These are phyloP conservation scores for Leptinotarsa haldemani DNA, from an alignment of 2,888 invertebrate species.

Conservation along the genomic window DNA sequence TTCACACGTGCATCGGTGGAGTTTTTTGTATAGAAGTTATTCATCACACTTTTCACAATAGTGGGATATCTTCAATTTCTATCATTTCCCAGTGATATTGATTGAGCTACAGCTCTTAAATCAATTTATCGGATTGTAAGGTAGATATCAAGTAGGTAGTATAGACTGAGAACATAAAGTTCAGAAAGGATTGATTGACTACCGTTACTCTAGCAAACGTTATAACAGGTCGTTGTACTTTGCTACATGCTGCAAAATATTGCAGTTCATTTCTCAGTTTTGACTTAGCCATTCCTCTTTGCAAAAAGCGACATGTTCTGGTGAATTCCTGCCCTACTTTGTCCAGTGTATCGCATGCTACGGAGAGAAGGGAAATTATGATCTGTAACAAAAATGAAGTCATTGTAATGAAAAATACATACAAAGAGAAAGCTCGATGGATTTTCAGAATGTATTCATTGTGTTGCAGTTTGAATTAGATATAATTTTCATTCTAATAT, in stretches of 20 bases:
- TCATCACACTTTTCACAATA: no score
- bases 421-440: no score
- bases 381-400: no score
- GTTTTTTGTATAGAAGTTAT: no score
- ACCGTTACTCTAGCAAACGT: not conserved
- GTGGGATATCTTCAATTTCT: no score
- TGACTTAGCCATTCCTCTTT: slow-evolving; percentile 1
- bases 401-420: no score
- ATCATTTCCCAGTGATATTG: no score
- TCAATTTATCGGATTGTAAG: not conserved
- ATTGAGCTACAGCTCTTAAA: no score
- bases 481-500: no score
- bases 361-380: not conserved
- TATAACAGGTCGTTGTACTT: not conserved
- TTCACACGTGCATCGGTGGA: no score
- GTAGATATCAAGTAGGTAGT: not conserved
- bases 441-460: no score
- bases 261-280: slow-evolving; percentile 1
- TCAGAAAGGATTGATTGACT: not conserved
- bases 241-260: not conserved
- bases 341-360: not conserved
- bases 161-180: not conserved
- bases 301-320: not conserved
- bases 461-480: no score
- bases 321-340: not conserved